These are phyloP conservation scores for Sinocyclocheilus maitianheensis DNA, from an alignment of 2,113 vertebrate species.

Conservation along the genomic window DNA sequence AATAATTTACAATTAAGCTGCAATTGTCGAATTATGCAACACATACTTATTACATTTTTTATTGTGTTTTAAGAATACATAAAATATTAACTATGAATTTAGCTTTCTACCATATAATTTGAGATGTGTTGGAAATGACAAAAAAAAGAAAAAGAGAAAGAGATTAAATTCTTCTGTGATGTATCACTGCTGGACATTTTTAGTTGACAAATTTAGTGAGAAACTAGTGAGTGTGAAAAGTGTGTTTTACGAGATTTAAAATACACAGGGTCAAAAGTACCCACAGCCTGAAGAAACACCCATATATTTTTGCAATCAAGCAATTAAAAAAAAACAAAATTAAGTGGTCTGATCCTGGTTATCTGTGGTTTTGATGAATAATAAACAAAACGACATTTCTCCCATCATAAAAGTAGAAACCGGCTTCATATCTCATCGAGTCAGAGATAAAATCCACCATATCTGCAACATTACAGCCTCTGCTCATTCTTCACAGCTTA, in stretches of 20 bases:
- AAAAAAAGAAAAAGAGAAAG: background rate
- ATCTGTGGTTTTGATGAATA: background rate
- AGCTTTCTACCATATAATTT: background rate
- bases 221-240: background rate
- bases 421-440: background rate
- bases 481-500: background rate
- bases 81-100: background rate
- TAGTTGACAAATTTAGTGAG: background rate
- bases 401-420: background rate
- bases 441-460: background rate
- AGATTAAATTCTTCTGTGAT: too few relatives aligned
- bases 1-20: background rate
- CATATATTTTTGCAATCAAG: background rate
- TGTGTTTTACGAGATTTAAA: background rate
- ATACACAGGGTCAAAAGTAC: background rate
- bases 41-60: background rate
- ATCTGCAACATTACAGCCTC: background rate
- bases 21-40: background rate
- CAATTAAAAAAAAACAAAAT: too few relatives aligned
- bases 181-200: background rate
- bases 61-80: background rate
- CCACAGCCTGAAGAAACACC: background rate
- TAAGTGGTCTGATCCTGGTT: background rate
- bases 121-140: background rate
- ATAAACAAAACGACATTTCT: background rate